Base-by-base conservation (phyloP, 2,888 invertebrate genomes). In the Sminthurinus aureus region DNA sequence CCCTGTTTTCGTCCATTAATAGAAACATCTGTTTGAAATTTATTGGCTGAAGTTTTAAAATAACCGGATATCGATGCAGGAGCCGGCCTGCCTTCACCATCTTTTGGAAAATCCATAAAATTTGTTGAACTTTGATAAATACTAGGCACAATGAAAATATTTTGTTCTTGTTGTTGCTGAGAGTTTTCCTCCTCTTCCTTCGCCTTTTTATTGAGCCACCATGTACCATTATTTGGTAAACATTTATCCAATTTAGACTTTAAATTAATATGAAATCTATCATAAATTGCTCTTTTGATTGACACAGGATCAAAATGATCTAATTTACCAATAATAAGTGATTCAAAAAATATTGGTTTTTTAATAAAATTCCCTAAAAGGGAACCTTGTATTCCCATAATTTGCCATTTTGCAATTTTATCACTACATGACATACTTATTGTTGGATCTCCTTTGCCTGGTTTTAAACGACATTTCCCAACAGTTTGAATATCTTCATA, bases 341-440 rank as follows among this genome's bases (percentile, higher is more conserved):
- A 92, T 81, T 92, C 91, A 0, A 98, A 91, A 90, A 93, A 94
- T 89, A 98, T 92, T 15, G 95, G 94, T 84, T 91, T 89, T 4
- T 91, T 89, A 26, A 97, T 90, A 50, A 97, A 90, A 85, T 93
- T 90, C 85, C 93, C 93, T 77, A 98, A 90, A 4, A 98, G 91
- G 4, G 95, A 93, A 4, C 98, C 98, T 91, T 92, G 97, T 50
- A 96, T 90, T 0, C 98, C 98, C 58, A 96, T 89, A 85, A 95
- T 91, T 89, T 95, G 94, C 98, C 98, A 98, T 89, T 94, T 94
- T 2, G 96, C 94, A 18, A 98, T 91, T 92, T 98, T 98, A 91
- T 98, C 98, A 90, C 97, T 98, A 90, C 98, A 98, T 0, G 97
- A 97, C 89, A 98, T 93, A 13, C 97, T 97, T 71, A 95, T 90